Evolutionary conservation across 2,888 invertebrate species (phyloP).

Genomic region (Osmoderma eremita): DNA sequence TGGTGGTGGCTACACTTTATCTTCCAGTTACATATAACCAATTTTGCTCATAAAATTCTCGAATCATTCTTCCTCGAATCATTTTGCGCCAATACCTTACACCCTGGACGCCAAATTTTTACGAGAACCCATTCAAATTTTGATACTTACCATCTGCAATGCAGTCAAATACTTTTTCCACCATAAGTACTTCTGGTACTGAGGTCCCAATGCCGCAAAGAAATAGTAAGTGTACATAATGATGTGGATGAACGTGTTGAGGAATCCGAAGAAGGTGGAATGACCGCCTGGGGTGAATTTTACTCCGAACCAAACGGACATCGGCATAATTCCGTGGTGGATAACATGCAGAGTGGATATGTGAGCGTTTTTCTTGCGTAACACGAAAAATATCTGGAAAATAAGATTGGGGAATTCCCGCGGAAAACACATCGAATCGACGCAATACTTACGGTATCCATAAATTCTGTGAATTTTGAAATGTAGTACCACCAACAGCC

Average conservation of each 20-base stretch:
- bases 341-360: constrained; percentile 94
- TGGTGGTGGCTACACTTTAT: no score
- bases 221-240: constrained; percentile 95
- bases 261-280: constrained; percentile 90
- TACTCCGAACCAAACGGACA: constrained; percentile 84
- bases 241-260: constrained; percentile 95
- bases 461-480: constrained; percentile 96
- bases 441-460: constrained; percentile 81
- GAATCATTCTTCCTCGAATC: no score
- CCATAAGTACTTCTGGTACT: constrained; percentile 89
- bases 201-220: constrained; percentile 88
- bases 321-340: constrained; percentile 97
- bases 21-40: no score
- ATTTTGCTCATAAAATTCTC: no score
- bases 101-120: no score
- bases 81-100: no score
- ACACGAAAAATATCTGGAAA: constrained; percentile 83
- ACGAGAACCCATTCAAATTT: no score
- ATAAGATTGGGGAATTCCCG: no score
- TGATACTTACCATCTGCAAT: constrained; percentile 80
- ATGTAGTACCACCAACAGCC: constrained; percentile 98
- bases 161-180: constrained; percentile 95
- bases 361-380: constrained; percentile 94
- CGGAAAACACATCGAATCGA: no score
- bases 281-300: constrained; percentile 81